phyloP scores from a whole-genome alignment of 1,140 invertebrate genomes.

The Trachymyrmex septentrionalis region DNA sequence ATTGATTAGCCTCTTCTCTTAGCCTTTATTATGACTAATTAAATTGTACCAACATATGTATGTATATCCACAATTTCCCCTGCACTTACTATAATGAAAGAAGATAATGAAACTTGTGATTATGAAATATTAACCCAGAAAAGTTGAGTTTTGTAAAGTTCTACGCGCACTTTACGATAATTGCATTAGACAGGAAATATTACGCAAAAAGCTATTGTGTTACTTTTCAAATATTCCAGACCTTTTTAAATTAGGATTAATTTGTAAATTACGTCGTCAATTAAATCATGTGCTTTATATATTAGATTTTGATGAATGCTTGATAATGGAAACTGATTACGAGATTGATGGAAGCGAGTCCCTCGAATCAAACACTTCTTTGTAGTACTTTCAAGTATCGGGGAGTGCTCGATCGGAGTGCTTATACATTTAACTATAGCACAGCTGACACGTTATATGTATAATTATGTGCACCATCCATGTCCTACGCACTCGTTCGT shows the following conservation, averaged over 20 bases:
- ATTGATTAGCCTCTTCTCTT: background rate
- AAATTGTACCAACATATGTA: background rate
- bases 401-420: too few species aligned
- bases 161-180: constrained; percentile 9
- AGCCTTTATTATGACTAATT: constrained; percentile 28
- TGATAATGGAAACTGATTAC: constrained; percentile 5
- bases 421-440: constrained; percentile 25
- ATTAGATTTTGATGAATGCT: background rate
- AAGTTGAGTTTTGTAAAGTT: constrained; percentile 1
- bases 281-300: constrained; percentile 5
- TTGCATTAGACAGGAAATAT: constrained; percentile 17
- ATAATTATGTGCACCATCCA: constrained; percentile 39
- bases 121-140: constrained; percentile 18
- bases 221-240: background rate
- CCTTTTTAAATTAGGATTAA: background rate
- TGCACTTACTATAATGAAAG: constrained; percentile 26
- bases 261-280: background rate
- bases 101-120: constrained; percentile 9
- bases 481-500: constrained; percentile 26
- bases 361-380: constrained; percentile 42
- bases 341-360: constrained; percentile 3
- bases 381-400: constrained; percentile 15
- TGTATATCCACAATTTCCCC: background rate
- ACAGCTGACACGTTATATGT: constrained; percentile 25
- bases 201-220: background rate